phyloP scores from a whole-genome alignment of 2,888 invertebrate genomes.

The Timandra comae region DNA sequence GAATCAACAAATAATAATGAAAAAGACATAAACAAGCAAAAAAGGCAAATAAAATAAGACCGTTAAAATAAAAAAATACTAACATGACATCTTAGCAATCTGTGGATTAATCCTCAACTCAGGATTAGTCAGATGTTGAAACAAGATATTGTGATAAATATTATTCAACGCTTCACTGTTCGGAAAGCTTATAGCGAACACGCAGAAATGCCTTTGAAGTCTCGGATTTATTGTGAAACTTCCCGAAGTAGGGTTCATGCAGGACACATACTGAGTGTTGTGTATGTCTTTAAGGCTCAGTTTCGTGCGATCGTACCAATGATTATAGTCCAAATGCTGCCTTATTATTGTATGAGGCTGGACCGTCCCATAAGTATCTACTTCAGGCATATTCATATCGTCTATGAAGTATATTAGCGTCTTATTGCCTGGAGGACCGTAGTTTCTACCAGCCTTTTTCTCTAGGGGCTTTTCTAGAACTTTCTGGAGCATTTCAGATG shows the following conservation, averaged over 20 bases:
- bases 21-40: no score
- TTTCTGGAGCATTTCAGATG: slow-evolving; percentile 95
- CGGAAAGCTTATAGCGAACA: slow-evolving; percentile 90
- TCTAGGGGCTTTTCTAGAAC: slow-evolving; percentile 95
- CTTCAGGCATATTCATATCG: slow-evolving; percentile 99
- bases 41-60: slow-evolving; percentile 5
- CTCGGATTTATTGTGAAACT: slow-evolving; percentile 97
- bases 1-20: no score
- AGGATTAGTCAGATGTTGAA: slow-evolving; percentile 88
- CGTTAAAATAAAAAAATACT: slow-evolving; percentile 21
- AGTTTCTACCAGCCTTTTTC: slow-evolving; percentile 97
- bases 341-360: slow-evolving; percentile 97
- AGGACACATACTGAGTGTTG: slow-evolving; percentile 97
- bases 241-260: slow-evolving; percentile 99
- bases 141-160: slow-evolving; percentile 92
- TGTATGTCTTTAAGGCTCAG: slow-evolving; percentile 94
- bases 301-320: slow-evolving; percentile 93
- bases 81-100: slow-evolving; percentile 80
- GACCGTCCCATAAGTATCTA: slow-evolving; percentile 91
- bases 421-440: slow-evolving; percentile 96
- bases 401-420: slow-evolving; percentile 96
- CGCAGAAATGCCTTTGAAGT: slow-evolving; percentile 92
- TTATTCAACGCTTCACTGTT: slow-evolving; percentile 88
- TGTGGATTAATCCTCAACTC: slow-evolving; percentile 86
- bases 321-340: slow-evolving; percentile 96